These are phyloP conservation scores for Manis javanica DNA, from an alignment of 2,797 vertebrate species.

Conservation along the genomic window DNA sequence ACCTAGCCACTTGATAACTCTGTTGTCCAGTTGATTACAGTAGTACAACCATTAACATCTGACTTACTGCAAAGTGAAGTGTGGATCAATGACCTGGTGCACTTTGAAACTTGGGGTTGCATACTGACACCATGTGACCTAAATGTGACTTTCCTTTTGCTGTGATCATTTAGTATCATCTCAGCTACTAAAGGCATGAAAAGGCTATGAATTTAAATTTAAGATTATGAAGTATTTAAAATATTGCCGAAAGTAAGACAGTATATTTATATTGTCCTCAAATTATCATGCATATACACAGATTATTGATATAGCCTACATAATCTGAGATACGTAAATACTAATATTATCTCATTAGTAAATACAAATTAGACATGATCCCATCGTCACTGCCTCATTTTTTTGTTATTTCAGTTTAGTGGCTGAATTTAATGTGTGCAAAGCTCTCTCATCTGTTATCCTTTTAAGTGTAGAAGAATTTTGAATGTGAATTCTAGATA, in stretches of 20 bases:
- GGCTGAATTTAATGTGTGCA: background rate
- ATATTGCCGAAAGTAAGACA: background rate
- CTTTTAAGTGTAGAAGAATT: background rate
- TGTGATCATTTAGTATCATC: background rate
- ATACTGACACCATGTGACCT: background rate
- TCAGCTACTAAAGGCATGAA: background rate
- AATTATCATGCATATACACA: background rate
- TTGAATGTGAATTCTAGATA: background rate
- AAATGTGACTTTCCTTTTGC: background rate
- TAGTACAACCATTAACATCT: background rate
- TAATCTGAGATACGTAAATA: background rate
- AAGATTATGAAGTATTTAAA: background rate
- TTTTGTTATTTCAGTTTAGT: constrained; percentile 5
- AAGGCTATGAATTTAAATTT: background rate
- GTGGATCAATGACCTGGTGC: background rate
- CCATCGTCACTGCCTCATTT: background rate
- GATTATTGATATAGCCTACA: background rate
- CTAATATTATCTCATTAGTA: background rate
- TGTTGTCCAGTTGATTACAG: background rate
- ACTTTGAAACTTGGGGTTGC: background rate
- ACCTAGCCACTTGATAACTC: background rate
- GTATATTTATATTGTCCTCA: background rate
- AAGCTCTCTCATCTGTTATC: background rate
- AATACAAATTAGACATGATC: background rate
- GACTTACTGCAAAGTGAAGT: background rate